Evolutionary conservation across 1,140 invertebrate species (phyloP), one percentile per base, ranked within the genome.

Genomic region (Steinernema feltiae): DNA sequence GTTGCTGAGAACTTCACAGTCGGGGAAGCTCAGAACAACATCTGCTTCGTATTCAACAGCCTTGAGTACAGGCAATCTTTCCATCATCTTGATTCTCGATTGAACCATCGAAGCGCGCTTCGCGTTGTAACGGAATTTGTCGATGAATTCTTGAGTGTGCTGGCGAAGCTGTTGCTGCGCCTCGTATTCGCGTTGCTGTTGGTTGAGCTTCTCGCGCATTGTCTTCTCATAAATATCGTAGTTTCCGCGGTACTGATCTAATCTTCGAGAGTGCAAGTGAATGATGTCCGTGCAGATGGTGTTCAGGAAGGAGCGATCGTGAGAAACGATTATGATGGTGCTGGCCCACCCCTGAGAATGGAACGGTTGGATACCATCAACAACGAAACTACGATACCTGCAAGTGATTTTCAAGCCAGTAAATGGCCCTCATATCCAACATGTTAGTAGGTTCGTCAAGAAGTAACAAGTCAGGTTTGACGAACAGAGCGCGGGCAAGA

Each of bases 351-450:
- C 91, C 89, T 98, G 93, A 48, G 87, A 82, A n/a, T 86, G 79
- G 53, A 77, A n/a, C n/a, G n/a, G n/a, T n/a, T 75, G 3, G 7
- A 29, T n/a, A 17, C 17, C 75, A 76, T 12, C 76, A 35, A 7
- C 29, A 31, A 48, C n/a, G n/a, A n/a, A n/a, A n/a, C n/a, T n/a
- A n/a, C n/a, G n/a, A n/a, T 82, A 89, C 89, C 87, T 90, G 89
- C 77, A 98, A 87, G 88, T 98, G 98, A 85, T 93, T 95, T 88
- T 99, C 97, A 53, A 99, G 87, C 97, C 97, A 99, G 80, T 99
- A 94, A 81, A 99, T 98, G 0, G 97, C 97, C 87, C 98, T 98
- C 86, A 99, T 95, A 83, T 98, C 95, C 89, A 98, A 94, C 94
- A 98, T 98, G 89, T 92, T 92, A 87, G 97, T 98, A 0, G 97